Evolutionary conservation across 2,888 invertebrate genomes (phyloP), one percentile per base, ranked within the genome.

Genomic region (Lissocephala sabroskyi): DNA sequence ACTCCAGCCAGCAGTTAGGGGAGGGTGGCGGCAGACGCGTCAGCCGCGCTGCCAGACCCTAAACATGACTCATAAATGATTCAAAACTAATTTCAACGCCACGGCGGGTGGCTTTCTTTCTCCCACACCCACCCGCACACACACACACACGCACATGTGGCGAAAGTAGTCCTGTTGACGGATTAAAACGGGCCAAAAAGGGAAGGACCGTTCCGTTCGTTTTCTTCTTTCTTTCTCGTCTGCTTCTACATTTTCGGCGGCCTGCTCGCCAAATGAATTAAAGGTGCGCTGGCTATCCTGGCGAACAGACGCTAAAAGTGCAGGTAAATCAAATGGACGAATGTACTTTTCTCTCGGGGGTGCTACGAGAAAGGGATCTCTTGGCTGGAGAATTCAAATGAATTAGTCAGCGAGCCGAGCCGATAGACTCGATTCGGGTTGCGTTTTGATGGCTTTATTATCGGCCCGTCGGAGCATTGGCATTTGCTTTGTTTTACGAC

Each of bases 61-160:
- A 57, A 74, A 57, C 75, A 77, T 77, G 73, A 75, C 78, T 73
- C 73, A 73, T 77, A 75, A 73, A 73, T 78, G 67, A 78, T 73
- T 78, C 67, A 73, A 73, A 78, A 78, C 60, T 75, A 77, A 73
- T 73, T 73, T 77, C 57, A 64, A 74, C 67, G 61, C 51, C 56
- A 45, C 68, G 41, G 44, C 64, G 64, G 64, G 49, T 47, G 63
- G 54, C 66, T 52, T 53, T 40, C 51, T n/a, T 45, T 18, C 53
- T 51, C 41, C 33, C 33, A 49, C 32, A 67, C 36, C 49, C 26
- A 46, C 9, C 30, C 23, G 44, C 5, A 43, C 39, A 35, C 7
- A 14, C 14, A 16, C 17, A 30, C 14, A 30, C 23, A 52, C 13
- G 64, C 68, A 52, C 68, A 68, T 62, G 65, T 68, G 56, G 49